phyloP scores from a whole-genome alignment of 2,888 invertebrate genomes.

The Minunthozetes semirufus region DNA sequence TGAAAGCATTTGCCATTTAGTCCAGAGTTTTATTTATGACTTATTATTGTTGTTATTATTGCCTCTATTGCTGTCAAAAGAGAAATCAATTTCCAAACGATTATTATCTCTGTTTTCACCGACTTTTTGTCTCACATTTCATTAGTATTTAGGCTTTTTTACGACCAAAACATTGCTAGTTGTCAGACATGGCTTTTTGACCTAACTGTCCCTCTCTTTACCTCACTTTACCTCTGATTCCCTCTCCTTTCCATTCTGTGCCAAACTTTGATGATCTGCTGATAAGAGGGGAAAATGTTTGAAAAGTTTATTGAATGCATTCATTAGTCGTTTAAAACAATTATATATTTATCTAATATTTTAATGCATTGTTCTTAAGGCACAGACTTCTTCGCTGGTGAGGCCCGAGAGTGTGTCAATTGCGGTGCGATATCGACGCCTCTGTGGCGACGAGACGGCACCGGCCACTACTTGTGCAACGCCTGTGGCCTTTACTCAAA shows the following conservation, averaged over 20 bases:
- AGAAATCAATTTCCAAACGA: too few species aligned
- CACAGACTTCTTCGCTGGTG: constrained; percentile 52
- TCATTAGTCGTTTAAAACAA: neutral
- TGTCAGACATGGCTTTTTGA: too few species aligned
- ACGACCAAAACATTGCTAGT: too few species aligned
- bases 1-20: too few species aligned
- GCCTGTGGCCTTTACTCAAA: constrained; percentile 97
- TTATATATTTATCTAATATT: neutral
- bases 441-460: constrained; percentile 54
- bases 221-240: too few species aligned
- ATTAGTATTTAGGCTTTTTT: too few species aligned
- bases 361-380: neutral
- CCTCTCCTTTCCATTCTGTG: neutral
- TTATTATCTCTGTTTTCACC: too few species aligned
- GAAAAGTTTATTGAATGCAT: neutral
- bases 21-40: too few species aligned
- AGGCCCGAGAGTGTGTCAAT: constrained; percentile 43
- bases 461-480: constrained; percentile 96
- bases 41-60: too few species aligned
- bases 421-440: constrained; percentile 42
- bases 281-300: neutral
- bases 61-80: too few species aligned
- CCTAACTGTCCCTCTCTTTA: too few species aligned
- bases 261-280: neutral
- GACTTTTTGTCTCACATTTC: too few species aligned